phyloP scores from a whole-genome alignment of 2,888 invertebrate species.

The Meteorus colon region DNA sequence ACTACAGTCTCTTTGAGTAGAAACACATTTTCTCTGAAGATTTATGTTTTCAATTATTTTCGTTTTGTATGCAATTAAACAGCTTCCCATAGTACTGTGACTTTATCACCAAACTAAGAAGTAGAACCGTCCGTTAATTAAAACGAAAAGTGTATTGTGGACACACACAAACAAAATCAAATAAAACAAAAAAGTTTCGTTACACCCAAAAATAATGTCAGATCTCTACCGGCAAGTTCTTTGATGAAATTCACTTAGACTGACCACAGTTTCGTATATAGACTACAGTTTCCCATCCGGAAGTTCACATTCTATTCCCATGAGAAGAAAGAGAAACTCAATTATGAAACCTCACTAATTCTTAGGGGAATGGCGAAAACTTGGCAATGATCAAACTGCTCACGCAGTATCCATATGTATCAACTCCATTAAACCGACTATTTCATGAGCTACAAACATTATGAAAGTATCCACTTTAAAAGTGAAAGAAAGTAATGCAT shows the following conservation, averaged over 20 bases:
- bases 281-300: neutral
- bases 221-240: neutral
- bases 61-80: neutral
- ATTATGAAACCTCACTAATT: slow-evolving; percentile 1
- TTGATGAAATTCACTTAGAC: slow-evolving; percentile 17
- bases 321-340: slow-evolving; percentile 4
- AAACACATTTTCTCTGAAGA: neutral
- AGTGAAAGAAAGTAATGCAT: no score
- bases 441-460: no score
- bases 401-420: neutral
- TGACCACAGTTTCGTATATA: neutral
- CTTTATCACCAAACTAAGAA: neutral
- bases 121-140: neutral
- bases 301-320: neutral
- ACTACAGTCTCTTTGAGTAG: neutral
- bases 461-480: no score
- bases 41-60: neutral
- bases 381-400: neutral
- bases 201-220: neutral
- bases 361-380: neutral
- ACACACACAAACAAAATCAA: neutral
- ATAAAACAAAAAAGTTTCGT: neutral
- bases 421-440: neutral
- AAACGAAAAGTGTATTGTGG: neutral
- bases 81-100: neutral